Evolutionary conservation across 2,888 invertebrate genomes (phyloP), one percentile per base, ranked within the genome.

Genomic region (Aricia artaxerxes): DNA sequence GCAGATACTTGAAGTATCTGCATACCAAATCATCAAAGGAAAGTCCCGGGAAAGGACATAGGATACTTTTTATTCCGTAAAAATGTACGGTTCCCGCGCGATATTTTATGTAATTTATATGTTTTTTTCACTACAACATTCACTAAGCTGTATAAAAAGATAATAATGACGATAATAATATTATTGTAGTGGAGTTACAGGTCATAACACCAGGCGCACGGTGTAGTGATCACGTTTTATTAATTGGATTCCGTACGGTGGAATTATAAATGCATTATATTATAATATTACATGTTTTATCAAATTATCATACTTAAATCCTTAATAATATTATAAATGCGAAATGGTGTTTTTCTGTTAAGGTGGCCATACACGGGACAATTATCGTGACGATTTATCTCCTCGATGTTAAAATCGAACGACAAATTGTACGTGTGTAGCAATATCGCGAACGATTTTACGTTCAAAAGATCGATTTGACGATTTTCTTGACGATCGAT

Each of bases 181-280:
- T 69, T 69, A 38, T 69, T 69, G 16, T 69, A 69, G 69, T 1
- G 35, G 5, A 38, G 9, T 69, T 35, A 69, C 16, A 64, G 64
- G 31, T 64, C 69, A 35, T 9, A 31, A 69, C 64, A 69, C 64
- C 11, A 31, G 3, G 2, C 31, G 69, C 35, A 69, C 35, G 69
- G 5, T 69, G 35, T 13, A 69, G 11, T 5, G 69, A 69, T 69
- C 69, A 69, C 69, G 35, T 69, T 38, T 69, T 35, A 31, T 64
- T 69, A 69, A 69, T 69, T 69, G 69, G 69, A 69, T 69, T 69
- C 69, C 35, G 13, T 69, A 13, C 69, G 35, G 13, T 69, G 38
- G 13, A 69, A 16, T 38, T 38, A 13, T 69, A 35, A 69, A 69
- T 1, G 64, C 4, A 31, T 64, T 9, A 31, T 64, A n/a, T 24